Percentiles rank a stretch among this genome's conserved stretches.
Conservation (phyloP, 1,140 invertebrate species). For the Uloborus diversus region DNA sequence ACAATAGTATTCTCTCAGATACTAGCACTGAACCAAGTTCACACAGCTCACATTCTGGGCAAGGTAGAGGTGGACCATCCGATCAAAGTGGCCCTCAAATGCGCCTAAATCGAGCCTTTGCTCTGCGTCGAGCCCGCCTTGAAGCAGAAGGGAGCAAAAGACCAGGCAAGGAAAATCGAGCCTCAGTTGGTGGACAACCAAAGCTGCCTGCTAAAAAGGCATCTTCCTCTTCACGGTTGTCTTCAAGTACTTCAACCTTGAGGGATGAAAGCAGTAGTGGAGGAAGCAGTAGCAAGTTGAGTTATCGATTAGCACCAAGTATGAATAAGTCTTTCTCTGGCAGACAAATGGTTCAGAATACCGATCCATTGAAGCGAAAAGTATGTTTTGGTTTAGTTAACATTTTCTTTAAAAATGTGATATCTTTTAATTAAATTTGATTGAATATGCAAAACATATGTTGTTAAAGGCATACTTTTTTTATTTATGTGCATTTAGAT, state of each 20-base stretch:
- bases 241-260: slow-evolving; percentile 20
- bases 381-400: slow-evolving; percentile 4
- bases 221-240: slow-evolving; percentile 27
- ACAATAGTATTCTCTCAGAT: slow-evolving; percentile 45
- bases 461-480: too few relatives aligned
- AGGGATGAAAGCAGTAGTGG: slow-evolving; percentile 37
- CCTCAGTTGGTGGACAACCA: slow-evolving; percentile 24
- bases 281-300: slow-evolving; percentile 31
- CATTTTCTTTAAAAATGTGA: too few relatives aligned
- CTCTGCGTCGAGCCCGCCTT: slow-evolving; percentile 66
- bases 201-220: slow-evolving; percentile 65
- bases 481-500: too few relatives aligned
- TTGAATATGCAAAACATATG: not conserved
- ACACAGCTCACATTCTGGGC: slow-evolving; percentile 40
- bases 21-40: slow-evolving; percentile 53
- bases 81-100: slow-evolving; percentile 59
- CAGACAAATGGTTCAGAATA: slow-evolving; percentile 18
- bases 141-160: slow-evolving; percentile 60
- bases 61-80: slow-evolving; percentile 13
- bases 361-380: slow-evolving; percentile 44
- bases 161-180: slow-evolving; percentile 33
- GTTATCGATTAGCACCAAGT: slow-evolving; percentile 17
- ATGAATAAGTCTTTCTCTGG: slow-evolving; percentile 16
- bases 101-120: slow-evolving; percentile 67
- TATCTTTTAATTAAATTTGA: not conserved